A percentile compares a stretch with the other conserved stretches of the same genome.
phyloP scores from a whole-genome alignment of 1,140 invertebrate species.

The Microplitis demolitor region DNA sequence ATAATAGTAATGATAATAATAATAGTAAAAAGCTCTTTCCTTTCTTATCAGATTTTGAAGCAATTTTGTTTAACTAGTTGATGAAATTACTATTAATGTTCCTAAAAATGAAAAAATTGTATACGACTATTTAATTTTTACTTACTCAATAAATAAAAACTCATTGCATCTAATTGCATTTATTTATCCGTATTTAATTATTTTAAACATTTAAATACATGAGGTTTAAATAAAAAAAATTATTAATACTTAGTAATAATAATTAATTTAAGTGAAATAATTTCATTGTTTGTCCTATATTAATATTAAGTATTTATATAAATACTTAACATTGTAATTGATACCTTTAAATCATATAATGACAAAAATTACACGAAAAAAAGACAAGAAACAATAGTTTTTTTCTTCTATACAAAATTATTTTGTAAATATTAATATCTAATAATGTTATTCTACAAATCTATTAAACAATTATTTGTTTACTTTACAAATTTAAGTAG shows the following conservation, averaged over 20 bases:
- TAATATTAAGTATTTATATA: conserved; percentile 5
- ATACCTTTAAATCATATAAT: conserved; percentile 43
- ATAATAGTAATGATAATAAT: too few relatives aligned
- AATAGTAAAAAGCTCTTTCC: too few relatives aligned
- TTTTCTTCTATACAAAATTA: conserved; percentile 28
- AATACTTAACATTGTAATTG: conserved; percentile 33
- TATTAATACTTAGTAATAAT: conserved; percentile 14
- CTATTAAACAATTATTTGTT: conserved; percentile 34
- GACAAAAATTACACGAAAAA: conserved; percentile 42
- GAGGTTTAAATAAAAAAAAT: conserved; percentile 3
- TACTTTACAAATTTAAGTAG: conserved; percentile 55
- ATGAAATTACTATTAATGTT: too few relatives aligned
- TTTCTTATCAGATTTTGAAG: too few relatives aligned
- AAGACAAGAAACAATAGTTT: conserved; percentile 35
- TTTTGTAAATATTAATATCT: background rate
- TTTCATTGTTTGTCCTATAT: background rate
- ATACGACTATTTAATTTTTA: too few relatives aligned
- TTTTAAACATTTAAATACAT: background rate
- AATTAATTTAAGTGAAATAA: conserved; percentile 9
- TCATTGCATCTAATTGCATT: background rate
- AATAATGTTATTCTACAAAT: background rate
- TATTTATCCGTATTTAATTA: background rate
- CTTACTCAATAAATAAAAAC: background rate
- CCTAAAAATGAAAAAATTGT: too few relatives aligned
- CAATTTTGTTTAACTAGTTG: too few relatives aligned